Conservation (phyloP, 30 jellyfish, hydroid and myxozoan species). For the Hydractinia echinata region DNA sequence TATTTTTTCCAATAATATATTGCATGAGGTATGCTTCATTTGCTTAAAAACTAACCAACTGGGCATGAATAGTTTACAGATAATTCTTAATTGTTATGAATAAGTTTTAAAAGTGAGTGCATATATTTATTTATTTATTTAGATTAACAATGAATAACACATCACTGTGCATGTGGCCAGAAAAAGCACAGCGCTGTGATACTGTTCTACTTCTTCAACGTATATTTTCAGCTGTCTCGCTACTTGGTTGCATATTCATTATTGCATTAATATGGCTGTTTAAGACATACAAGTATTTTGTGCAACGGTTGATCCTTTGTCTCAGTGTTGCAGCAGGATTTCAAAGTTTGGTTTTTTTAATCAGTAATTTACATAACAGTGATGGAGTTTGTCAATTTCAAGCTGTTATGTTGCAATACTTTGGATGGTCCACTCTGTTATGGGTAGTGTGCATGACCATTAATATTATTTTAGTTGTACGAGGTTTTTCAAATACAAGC, state of each 20-base stretch:
- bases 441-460: conserved; percentile 90
- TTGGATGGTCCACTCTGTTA: conserved; percentile 86
- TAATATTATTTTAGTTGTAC: conserved; percentile 47
- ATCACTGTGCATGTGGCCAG: conserved; percentile 50
- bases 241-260: conserved; percentile 66
- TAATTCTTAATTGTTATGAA: too few species aligned
- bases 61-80: too few species aligned
- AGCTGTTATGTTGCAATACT: conserved; percentile 86
- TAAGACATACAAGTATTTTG: conserved; percentile 60
- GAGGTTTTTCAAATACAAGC: conserved; percentile 27
- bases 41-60: too few species aligned
- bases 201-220: conserved; percentile 22
- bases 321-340: conserved; percentile 79
- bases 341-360: conserved; percentile 62
- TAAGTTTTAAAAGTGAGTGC: too few species aligned
- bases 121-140: neutral
- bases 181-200: conserved; percentile 61
- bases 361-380: conserved; percentile 76
- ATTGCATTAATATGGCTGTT: conserved; percentile 69
- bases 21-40: too few species aligned
- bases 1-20: too few species aligned
- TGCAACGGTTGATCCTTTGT: conserved; percentile 67
- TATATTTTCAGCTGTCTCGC: conserved; percentile 50
- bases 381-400: conserved; percentile 65
- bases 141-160: conserved; percentile 33